Conservation (phyloP, 1,140 invertebrate genomes). For the Pteromalus puparum region DNA sequence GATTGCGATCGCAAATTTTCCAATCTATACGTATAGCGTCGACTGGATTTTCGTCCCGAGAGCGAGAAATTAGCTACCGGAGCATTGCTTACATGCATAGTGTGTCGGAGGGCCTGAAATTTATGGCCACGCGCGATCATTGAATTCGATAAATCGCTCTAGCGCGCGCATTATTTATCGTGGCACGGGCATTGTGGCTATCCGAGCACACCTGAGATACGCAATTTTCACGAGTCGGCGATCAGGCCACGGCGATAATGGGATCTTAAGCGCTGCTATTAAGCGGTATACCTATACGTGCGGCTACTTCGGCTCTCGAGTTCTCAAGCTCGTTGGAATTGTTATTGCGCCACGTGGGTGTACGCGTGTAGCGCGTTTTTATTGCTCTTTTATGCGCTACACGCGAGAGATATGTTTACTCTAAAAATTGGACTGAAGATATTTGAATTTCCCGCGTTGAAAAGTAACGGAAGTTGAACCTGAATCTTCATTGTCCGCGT, state of each 20-base stretch:
- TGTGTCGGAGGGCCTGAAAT: constrained; percentile 12
- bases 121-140: constrained; percentile 54
- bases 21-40: background rate
- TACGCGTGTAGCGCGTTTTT: too few relatives aligned
- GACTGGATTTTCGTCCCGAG: background rate
- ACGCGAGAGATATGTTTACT: too few relatives aligned
- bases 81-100: background rate
- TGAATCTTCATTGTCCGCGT: too few relatives aligned
- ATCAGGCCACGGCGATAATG: background rate
- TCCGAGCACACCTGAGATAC: constrained; percentile 25
- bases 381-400: too few relatives aligned
- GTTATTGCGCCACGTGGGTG: background rate
- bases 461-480: too few relatives aligned
- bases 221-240: constrained; percentile 10
- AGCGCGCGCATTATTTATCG: constrained; percentile 42
- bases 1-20: background rate
- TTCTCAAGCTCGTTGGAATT: background rate
- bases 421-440: too few relatives aligned
- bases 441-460: too few relatives aligned
- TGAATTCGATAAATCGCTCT: constrained; percentile 51
- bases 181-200: constrained; percentile 4
- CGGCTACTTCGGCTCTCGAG: background rate
- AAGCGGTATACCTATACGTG: background rate
- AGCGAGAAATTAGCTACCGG: constrained; percentile 24
- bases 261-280: constrained; percentile 11